Evolutionary conservation across 2,888 invertebrate genomes (phyloP), one percentile per base, ranked within the genome.

Genomic region (Melanchra persicariae): DNA sequence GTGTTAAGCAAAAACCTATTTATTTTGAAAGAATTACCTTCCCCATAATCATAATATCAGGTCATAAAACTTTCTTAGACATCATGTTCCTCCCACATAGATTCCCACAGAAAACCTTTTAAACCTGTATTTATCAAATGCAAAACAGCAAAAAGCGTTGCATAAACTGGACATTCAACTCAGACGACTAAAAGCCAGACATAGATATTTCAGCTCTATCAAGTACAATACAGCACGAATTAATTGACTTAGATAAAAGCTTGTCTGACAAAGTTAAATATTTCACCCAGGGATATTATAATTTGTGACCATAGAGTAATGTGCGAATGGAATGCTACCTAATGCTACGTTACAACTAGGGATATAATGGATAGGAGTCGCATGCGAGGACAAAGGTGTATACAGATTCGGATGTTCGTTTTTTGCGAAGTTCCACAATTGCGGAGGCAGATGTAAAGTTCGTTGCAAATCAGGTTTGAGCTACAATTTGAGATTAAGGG

Each of bases 241-340:
- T 85, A 85, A 86, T 83, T 85, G 79, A 75, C 81, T 77, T 69
- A 78, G 77, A 81, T 81, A 80, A 85, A 85, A 72, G 70, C 74
- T 74, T 83, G 74, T 76, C 75, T 77, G 77, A 79, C 74, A 78
- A 75, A 68, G 70, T 83, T 81, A 81, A 85, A 82, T 74, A 84
- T 82, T 85, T 85, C 77, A 80, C 77, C 72, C 49, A 61, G 74
- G 76, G 77, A 78, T 80, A 81, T 82, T 76, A 81, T 80, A 85
- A 87, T 86, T 88, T 79, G 74, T 80, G 82, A 80, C 17, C 67
- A 65, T 15, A 1, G 80, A 79, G 30, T 64, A 62, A 12, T n/a
- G 37, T 19, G 8, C 1, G 2, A 79, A 51, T 69, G 75, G 58
- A 79, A 17, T 57, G 57, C 57, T 17, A 51, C 15, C 17, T n/a